These are phyloP conservation scores for Muscicapa comitata DNA, from an alignment of 2,797 vertebrate genomes.

Conservation along the genomic window DNA sequence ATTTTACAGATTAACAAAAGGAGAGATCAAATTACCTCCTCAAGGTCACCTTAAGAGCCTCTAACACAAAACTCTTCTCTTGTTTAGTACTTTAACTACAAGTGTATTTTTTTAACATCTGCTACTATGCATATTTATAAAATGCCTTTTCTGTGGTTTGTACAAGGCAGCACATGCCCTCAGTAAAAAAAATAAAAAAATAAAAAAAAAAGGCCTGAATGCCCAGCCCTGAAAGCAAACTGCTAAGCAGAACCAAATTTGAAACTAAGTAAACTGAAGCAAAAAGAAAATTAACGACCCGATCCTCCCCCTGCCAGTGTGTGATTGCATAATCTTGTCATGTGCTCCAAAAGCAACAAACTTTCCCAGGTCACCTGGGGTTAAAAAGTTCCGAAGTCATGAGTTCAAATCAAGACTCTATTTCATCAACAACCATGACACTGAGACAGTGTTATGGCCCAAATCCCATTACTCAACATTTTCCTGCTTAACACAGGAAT, in stretches of 20 bases:
- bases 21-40: slow-evolving; percentile 34
- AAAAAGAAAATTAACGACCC: background rate
- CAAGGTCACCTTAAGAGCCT: slow-evolving; percentile 27
- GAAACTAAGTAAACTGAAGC: background rate
- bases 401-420: background rate
- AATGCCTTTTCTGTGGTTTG: background rate
- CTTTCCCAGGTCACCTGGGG: slow-evolving; percentile 14
- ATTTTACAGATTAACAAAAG: slow-evolving; percentile 40
- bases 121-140: background rate
- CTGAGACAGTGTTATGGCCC: background rate
- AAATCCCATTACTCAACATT: background rate
- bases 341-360: slow-evolving; percentile 12
- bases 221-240: background rate
- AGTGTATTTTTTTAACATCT: background rate
- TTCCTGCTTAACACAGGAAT: background rate
- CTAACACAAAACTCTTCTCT: background rate
- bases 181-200: background rate
- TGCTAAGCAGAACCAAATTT: background rate
- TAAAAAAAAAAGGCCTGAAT: background rate
- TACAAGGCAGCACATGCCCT: background rate
- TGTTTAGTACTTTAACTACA: background rate
- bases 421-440: background rate
- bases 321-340: background rate
- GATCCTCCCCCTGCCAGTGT: background rate
- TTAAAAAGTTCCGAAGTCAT: slow-evolving; percentile 29